Evolutionary conservation across 2,113 vertebrate species (phyloP), one percentile per base, ranked within the genome.

Genomic region (Osmerus eperlanus): DNA sequence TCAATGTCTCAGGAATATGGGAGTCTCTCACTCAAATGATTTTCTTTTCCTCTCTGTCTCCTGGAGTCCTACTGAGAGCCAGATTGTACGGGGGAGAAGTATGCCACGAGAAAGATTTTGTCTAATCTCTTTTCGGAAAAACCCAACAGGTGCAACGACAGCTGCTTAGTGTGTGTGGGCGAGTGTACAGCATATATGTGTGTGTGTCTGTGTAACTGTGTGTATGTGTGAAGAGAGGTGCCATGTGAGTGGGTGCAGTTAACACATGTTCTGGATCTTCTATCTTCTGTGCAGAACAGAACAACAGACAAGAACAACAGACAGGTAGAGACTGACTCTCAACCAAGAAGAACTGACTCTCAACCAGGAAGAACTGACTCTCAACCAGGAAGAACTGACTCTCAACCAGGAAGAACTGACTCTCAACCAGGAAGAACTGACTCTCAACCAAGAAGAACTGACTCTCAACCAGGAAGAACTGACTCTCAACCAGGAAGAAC

Each of bases 221-320:
- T 18, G 52, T 21, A 13, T 53, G n/a, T 61, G 28, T 56, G 75
- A 67, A 16, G 36, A 70, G 76, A 76, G 72, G 70, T 76, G 69
- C 3, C n/a, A 70, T n/a, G 79, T n/a, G 79, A 79, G 74, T 72
- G 76, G 82, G 78, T 77, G 85, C 73, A 77, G 80, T 78, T 75
- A 78, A 81, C 76, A 87, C 81, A 75, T 76, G 72, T 78, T 75
- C 79, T 75, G 76, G 67, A 86, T 74, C 81, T 75, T 83, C 28
- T 23, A 19, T 32, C 62, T 66, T 71, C 54, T 69, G 72, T 59
- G 80, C 81, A 28, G 25, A 28, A 28, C 64, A 79, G 74, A 60
- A 71, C 64, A 74, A 12, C 15, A 72, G 67, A 13, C 74, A 72
- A 79, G 74, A 60, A 71, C 64, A 74, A 12, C 15, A 72, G 67